Evolutionary conservation across 2,113 vertebrate species (phyloP), one percentile per base, ranked within the genome.

Genomic region (Cardinalis cardinalis): DNA sequence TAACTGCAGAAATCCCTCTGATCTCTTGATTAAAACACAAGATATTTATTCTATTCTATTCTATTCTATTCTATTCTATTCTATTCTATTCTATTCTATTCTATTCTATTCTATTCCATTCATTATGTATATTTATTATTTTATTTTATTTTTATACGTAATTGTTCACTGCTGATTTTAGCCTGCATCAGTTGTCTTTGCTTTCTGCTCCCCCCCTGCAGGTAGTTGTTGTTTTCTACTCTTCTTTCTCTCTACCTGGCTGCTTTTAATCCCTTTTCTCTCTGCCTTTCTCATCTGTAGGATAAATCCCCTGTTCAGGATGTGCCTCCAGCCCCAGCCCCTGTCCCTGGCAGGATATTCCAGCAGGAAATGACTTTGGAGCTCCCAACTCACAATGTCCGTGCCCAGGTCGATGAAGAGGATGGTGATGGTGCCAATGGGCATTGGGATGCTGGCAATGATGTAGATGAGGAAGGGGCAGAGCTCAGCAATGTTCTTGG

Each of bases 371-470:
- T 19, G 29, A 1, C 14, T 48, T 8, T 10, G n/a, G 9, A 48
- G n/a, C 34, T 5, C 4, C n/a, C 71, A 65, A 87, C 97, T 97
- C 93, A 98, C 98, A 10, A 98, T 97, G 68, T 98, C 98, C 1
- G 98, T 98, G 86, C 98, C 98, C 89, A 98, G 71, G 92, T 98
- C 98, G 16, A 98, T 98, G 94, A 98, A 98, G 2, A 98, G 96
- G 89, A 98, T 97, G 59, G 98, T 98, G 75, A 98, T 98, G n/a
- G 98, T 98, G 61, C 98, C 98, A 14, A 98, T 98, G 74, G 98
- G 98, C 72, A 98, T 88, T 0, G 98, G 98, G 11, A 98, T 66
- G 83, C 97, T 97, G 25, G 94, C 92, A 4, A 98, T 97, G 41
- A 98, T 97, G 88, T 98, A 98, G 87, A 98, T 97, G 49, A 98